Evolutionary conservation across 1,140 invertebrate genomes (phyloP), one percentile per base, ranked within the genome.

Genomic region (Trissolcus basalis): DNA sequence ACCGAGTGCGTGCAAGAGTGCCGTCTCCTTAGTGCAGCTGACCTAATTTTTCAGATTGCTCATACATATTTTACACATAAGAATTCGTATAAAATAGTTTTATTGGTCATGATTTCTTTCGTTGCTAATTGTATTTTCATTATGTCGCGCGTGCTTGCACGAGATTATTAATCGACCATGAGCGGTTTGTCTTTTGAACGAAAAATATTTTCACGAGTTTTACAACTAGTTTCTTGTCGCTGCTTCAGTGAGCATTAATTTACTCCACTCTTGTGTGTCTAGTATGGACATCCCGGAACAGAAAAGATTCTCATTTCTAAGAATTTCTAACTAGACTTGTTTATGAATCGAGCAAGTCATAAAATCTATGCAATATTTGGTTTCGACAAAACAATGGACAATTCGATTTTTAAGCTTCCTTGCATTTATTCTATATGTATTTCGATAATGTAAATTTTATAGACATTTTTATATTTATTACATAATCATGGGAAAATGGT

Each of bases 171-270:
- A 13, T 44, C 9, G 12, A 44, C 44, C 16, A 6, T 47, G n/a
- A 44, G 27, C 19, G 19, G 35, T 45, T 5, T 53, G 27, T 58
- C 45, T 67, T 56, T 58, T 67, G 51, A 65, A 49, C 77, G 80
- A 81, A 64, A 36, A n/a, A 73, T 61, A 83, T 83, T 83, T 77
- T 79, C 79, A 76, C 48, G 6, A 13, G 14, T 82, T 83, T 81
- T 72, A 78, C 69, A 68, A 82, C 80, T 56, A 61, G 77, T 81
- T 81, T 44, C 41, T 49, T 59, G 35, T 58, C 59, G 61, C 53
- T 47, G 55, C 50, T 59, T 61, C 67, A 60, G 60, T 55, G 55
- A 61, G 48, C 61, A 64, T 68, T 72, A 75, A 84, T 74, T 80
- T 70, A 68, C 55, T 65, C 70, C 71, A 59, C 63, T 80, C 72